Evolutionary conservation across 2,797 vertebrate genomes (phyloP), one percentile per base, ranked within the genome.

Genomic region (Thunnus albacares): DNA sequence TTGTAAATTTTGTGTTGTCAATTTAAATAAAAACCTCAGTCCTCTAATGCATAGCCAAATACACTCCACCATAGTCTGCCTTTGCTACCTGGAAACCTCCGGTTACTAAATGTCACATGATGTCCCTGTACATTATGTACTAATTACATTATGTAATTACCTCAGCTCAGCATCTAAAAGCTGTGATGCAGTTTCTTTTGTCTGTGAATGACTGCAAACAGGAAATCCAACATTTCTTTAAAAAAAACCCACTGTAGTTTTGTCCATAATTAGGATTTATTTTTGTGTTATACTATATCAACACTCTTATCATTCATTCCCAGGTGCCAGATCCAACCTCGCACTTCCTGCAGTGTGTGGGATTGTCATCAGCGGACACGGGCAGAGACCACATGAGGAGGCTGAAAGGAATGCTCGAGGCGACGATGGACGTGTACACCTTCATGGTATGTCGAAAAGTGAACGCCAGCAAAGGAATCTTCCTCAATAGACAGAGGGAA

Each of bases 311-410:
- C 6, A 8, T 68, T 47, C 6, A n/a, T 55, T 63, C 8, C 35
- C 71, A 95, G 94, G 75, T 12, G 14, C 58, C 41, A 0, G 86
- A 92, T 6, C 12, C 92, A 0, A 86, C 90, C 0, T 71, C 88
- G 0, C 20, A 17, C 70, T 96, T 96, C 83, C 74, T 96, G 45
- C 85, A 80, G 13, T 96, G 96, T 77, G 94, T 93, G 61, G 95
- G 95, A 0, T 13, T 95, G 38, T 84, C 90, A 0, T 33, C 87
- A 0, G 72, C 77, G 0, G 91, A 90, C 35, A 84, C 90, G 0
- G 93, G 83, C 0, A 70, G 13, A 6, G 87, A 93, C 2, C 89
- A 96, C 72, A 43, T 96, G 74, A 53, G 38, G 18, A 86, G 89
- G 45, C 89, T 96, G 67, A 94, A 93, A 72, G 86, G 38, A 53